Evolutionary conservation across 2,888 invertebrate genomes (phyloP).

Genomic region (Hermaeophaga mercurialis): DNA sequence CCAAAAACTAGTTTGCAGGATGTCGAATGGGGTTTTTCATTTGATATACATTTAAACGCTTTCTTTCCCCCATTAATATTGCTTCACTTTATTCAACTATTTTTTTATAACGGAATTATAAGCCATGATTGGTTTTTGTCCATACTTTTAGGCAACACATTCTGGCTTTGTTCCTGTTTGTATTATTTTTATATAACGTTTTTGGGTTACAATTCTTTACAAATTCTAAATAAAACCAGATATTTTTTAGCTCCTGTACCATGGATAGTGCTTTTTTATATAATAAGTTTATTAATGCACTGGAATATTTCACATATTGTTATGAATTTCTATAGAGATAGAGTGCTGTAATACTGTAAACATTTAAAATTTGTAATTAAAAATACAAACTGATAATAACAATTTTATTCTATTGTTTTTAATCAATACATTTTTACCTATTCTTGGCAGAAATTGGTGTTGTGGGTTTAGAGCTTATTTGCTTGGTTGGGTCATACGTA

Average conservation of each 20-base stretch:
- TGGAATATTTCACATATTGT: slow-evolving; percentile 83
- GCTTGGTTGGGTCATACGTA: slow-evolving; percentile 80
- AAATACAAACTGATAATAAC: neutral
- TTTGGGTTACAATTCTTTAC: slow-evolving; percentile 90
- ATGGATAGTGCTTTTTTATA: slow-evolving; percentile 72
- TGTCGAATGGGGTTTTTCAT: slow-evolving; percentile 98
- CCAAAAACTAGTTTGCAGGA: slow-evolving; percentile 71
- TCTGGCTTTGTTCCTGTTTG: slow-evolving; percentile 86
- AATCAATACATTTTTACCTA: slow-evolving; percentile 50
- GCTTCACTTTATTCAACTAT: slow-evolving; percentile 89
- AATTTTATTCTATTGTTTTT: slow-evolving; percentile 17
- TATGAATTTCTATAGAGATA: slow-evolving; percentile 80
- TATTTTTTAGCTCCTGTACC: slow-evolving; percentile 84
- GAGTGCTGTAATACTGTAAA: slow-evolving; percentile 2
- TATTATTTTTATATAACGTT: slow-evolving; percentile 97
- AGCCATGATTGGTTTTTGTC: slow-evolving; percentile 39
- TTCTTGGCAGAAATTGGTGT: slow-evolving; percentile 62
- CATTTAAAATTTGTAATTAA: slow-evolving; percentile 10
- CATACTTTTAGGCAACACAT: slow-evolving; percentile 75
- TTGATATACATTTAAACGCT: slow-evolving; percentile 98
- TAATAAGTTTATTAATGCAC: slow-evolving; percentile 74
- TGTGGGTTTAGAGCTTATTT: slow-evolving; percentile 47
- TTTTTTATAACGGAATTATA: slow-evolving; percentile 80
- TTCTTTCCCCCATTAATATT: slow-evolving; percentile 96
- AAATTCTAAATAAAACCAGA: slow-evolving; percentile 82